These are phyloP conservation scores for Thryonomys swinderianus DNA, from an alignment of 2,113 vertebrate species.

Conservation along the genomic window DNA sequence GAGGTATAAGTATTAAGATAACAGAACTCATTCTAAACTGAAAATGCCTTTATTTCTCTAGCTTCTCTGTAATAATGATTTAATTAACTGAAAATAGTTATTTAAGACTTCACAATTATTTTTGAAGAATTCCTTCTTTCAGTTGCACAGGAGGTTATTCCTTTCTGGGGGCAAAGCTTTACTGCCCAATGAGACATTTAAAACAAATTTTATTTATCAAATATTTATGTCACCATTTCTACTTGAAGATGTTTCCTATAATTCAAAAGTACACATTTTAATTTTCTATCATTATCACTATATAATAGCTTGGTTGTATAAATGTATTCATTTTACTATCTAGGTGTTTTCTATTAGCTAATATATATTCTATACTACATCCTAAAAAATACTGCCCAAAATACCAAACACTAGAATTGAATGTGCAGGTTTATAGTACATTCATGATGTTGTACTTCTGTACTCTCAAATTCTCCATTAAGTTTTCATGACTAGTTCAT, in stretches of 20 bases:
- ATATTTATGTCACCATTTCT: not conserved
- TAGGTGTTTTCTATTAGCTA: not conserved
- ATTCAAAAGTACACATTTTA: not conserved
- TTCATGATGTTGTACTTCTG: not conserved
- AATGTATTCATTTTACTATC: not conserved
- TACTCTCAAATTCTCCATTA: not conserved
- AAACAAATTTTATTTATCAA: not conserved
- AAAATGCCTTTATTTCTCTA: not conserved
- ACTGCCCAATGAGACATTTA: not conserved
- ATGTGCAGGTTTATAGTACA: not conserved
- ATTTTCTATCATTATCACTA: not conserved
- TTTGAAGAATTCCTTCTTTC: not conserved
- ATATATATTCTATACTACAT: not conserved
- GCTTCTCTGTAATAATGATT: not conserved
- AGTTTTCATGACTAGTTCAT: not conserved
- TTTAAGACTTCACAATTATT: not conserved
- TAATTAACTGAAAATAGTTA: constrained; percentile 13
- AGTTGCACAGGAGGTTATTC: not conserved
- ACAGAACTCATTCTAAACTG: not conserved
- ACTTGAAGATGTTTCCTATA: not conserved
- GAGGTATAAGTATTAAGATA: not conserved
- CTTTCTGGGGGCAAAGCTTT: not conserved
- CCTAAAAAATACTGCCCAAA: not conserved
- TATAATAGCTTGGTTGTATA: not conserved
- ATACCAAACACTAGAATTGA: not conserved